Base-by-base conservation (phyloP, 1,140 invertebrate species). In the Drosophila melanica region DNA sequence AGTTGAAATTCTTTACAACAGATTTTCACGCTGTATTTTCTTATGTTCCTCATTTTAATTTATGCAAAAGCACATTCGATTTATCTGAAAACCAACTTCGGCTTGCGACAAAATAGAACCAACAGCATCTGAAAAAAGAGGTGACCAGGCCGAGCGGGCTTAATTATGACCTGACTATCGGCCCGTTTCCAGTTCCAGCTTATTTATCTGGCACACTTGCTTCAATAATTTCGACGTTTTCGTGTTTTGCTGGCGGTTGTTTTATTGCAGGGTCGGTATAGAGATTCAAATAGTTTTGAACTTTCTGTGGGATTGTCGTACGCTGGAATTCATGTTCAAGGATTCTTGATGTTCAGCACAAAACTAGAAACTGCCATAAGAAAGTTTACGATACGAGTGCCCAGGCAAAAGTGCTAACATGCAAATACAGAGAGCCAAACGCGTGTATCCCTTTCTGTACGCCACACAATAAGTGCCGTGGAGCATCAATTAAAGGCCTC, bases 301-400 rank as follows among this genome's bases (percentile, higher is more conserved):
- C 64, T 85, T 84, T 84, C 77, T 75, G 80, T 51, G 47, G 33
- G 45, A 18, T 42, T 42, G 18, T 41, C 63, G 41, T 47, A 16
- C 50, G 30, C 18, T 51, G 45, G 16, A 55, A 41, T 51, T 50
- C 79, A 79, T 73, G 77, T 72, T 70, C 14, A 63, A 79, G 84
- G 84, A 84, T 72, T 74, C 73, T 89, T 84, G 85, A 77, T 75
- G 80, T 64, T 76, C 50, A 62, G 77, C 79, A 74, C 89, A 76
- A 53, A 86, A 87, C 82, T 87, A 87, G 82, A 87, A 87, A 89
- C 84, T 89, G 75, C 51, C 82, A 86, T 86, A 84, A 84, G 84
- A 89, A 86, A 85, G 64, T 87, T 87, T 87, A 87, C 82, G 82
- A 86, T 79, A 75, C 73, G 65, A 80, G 63, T 54, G 63, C 55